phyloP scores from a whole-genome alignment of 2,888 invertebrate species.

The Eulithis testata region DNA sequence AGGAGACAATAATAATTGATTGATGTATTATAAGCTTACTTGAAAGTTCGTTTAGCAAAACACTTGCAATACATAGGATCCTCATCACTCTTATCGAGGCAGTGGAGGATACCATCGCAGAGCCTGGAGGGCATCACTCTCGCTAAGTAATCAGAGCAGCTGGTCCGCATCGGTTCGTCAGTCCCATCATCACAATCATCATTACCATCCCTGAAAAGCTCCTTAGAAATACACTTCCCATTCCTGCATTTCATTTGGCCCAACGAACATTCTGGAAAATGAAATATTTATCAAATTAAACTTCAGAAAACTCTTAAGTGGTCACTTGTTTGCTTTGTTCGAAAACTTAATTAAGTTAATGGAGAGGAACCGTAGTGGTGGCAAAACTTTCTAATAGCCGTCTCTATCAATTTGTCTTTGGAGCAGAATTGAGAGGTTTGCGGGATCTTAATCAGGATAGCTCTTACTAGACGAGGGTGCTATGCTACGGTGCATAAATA shows the following conservation, averaged over 20 bases:
- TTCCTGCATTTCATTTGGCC: slow-evolving; percentile 88
- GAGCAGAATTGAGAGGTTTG: slow-evolving; percentile 15
- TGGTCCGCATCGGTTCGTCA: slow-evolving; percentile 87
- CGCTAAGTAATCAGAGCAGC: slow-evolving; percentile 87
- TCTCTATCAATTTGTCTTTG: slow-evolving; percentile 22
- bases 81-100: slow-evolving; percentile 91
- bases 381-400: slow-evolving; percentile 22
- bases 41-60: slow-evolving; percentile 65
- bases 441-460: slow-evolving; percentile 3
- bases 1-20: too few species aligned
- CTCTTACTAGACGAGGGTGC: slow-evolving; percentile 3
- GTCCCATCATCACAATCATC: slow-evolving; percentile 89
- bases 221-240: slow-evolving; percentile 88
- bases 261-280: slow-evolving; percentile 84
- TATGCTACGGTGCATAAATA: slow-evolving; percentile 14
- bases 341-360: slow-evolving; percentile 25
- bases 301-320: slow-evolving; percentile 29
- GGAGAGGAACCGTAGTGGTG: slow-evolving; percentile 10
- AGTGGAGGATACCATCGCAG: slow-evolving; percentile 91
- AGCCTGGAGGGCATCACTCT: slow-evolving; percentile 88
- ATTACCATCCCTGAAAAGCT: slow-evolving; percentile 87
- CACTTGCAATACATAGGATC: slow-evolving; percentile 87
- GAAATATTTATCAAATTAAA: slow-evolving; percentile 22
- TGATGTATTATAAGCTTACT: slow-evolving; percentile 46
- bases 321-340: slow-evolving; percentile 25